Conservation (phyloP, 2,113 vertebrate species). For the Campylorhamphus procurvoides region DNA sequence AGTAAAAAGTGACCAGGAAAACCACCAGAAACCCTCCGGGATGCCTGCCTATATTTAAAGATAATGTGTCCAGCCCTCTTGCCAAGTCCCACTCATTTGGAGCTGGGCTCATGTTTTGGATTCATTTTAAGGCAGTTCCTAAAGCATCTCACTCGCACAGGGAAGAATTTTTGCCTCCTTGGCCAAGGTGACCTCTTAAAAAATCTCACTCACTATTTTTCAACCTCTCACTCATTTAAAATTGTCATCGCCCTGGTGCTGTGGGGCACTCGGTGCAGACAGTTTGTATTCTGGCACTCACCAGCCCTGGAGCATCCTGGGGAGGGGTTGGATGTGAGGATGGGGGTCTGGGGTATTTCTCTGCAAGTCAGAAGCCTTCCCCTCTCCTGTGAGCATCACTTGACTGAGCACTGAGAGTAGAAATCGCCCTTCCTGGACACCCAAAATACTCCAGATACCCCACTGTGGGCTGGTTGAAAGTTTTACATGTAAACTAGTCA, state of each 20-base stretch:
- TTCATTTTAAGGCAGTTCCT: conserved; percentile 54
- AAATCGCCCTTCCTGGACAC: not conserved
- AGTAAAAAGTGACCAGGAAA: conserved; percentile 59
- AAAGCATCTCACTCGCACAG: not conserved
- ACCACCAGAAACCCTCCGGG: conserved; percentile 46
- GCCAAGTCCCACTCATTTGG: conserved; percentile 55
- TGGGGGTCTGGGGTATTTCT: rapidly evolving
- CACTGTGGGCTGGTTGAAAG: not conserved
- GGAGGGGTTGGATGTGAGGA: not conserved
- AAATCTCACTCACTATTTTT: conserved; percentile 47
- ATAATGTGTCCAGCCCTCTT: conserved; percentile 34
- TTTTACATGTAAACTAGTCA: not conserved
- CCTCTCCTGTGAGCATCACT: not conserved
- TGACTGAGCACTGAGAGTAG: not conserved
- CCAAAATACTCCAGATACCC: not conserved
- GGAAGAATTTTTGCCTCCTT: conserved; percentile 49
- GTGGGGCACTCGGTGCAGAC: not conserved
- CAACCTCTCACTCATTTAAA: conserved; percentile 28
- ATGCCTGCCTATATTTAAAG: conserved; percentile 58
- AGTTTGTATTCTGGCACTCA: not conserved
- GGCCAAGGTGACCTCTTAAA: conserved; percentile 41
- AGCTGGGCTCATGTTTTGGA: conserved; percentile 43
- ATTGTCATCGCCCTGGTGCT: not conserved
- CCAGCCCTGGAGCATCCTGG: not conserved
- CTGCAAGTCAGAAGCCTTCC: not conserved